Conservation (phyloP, 2,113 vertebrate species). For the Arenaria interpres region DNA sequence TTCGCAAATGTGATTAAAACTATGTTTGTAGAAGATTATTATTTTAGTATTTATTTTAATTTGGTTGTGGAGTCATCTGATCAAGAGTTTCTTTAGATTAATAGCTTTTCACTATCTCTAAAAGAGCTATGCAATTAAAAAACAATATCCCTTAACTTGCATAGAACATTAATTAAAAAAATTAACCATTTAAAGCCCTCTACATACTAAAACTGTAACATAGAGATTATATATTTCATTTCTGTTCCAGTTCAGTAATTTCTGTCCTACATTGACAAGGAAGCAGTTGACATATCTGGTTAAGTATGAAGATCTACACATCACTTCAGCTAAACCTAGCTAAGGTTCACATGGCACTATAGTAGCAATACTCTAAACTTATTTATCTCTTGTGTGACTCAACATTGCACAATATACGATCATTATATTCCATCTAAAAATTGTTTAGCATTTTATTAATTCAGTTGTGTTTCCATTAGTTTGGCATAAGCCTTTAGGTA, state of each 20-base stretch:
- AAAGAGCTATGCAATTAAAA: not conserved
- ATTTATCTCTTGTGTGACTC: not conserved
- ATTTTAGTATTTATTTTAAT: not conserved
- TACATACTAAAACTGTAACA: not conserved
- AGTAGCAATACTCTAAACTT: not conserved
- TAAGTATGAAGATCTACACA: not conserved
- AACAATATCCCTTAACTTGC: not conserved
- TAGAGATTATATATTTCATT: not conserved
- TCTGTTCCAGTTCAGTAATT: not conserved
- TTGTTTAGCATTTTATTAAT: not conserved
- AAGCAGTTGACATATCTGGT: not conserved
- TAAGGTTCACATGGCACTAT: not conserved
- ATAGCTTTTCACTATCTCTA: not conserved
- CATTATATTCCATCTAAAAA: not conserved
- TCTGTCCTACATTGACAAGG: not conserved
- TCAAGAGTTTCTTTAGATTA: not conserved
- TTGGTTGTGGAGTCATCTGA: not conserved
- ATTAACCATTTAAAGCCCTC: not conserved
- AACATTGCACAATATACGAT: not conserved
- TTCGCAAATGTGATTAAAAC: not conserved
- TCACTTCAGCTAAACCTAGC: not conserved
- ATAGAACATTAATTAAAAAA: not conserved
- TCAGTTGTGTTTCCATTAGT: not conserved
- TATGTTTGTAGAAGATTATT: not conserved
- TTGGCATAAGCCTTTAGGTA: not conserved